Evolutionary conservation across 2,113 vertebrate genomes (phyloP), one percentile per base, ranked within the genome.

Genomic region (Toxotes chatareus): DNA sequence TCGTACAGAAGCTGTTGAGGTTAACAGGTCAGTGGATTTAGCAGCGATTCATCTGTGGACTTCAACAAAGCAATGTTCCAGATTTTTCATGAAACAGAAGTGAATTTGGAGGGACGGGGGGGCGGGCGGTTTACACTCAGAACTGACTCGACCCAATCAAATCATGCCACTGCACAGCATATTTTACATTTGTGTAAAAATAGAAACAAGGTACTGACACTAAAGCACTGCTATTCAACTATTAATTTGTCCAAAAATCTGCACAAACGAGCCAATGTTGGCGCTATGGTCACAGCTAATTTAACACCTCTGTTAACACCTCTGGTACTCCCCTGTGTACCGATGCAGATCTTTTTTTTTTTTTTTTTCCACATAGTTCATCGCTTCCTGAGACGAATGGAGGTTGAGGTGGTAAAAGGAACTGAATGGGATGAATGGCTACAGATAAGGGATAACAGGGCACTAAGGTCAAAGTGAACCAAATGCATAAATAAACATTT

Each of bases 381-480:
- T 88, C 89, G 47, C 90, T 93, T 94, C 93, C 93, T 94, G 93
- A 94, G 93, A 93, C 90, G 68, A 87, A 92, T 90, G 91, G 88
- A 86, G 88, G 86, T 88, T 78, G 88, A 84, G 82, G 84, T 85
- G 88, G 76, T 85, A 80, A 79, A 80, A 91, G 90, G 83, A 86
- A 81, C 44, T 82, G 88, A 64, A 83, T 88, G 84, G 66, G 74
- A 90, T 89, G 88, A 91, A 85, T 78, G 86, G 89, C 89, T 87
- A 92, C 91, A 87, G 88, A 86, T 27, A 27, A 27, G 27, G 27
- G 27, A 27, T 75, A 88, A 88, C 89, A 84, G 89, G 92, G 91
- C 92, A 90, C 92, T 90, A 90, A 91, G 92, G 88, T 92, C 91
- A 93, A 89, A 88, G 91, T 90, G 83, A 89, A 86, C 87, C 79